Base-by-base conservation (phyloP, 2,113 vertebrate genomes). In the Oriolus oriolus region DNA sequence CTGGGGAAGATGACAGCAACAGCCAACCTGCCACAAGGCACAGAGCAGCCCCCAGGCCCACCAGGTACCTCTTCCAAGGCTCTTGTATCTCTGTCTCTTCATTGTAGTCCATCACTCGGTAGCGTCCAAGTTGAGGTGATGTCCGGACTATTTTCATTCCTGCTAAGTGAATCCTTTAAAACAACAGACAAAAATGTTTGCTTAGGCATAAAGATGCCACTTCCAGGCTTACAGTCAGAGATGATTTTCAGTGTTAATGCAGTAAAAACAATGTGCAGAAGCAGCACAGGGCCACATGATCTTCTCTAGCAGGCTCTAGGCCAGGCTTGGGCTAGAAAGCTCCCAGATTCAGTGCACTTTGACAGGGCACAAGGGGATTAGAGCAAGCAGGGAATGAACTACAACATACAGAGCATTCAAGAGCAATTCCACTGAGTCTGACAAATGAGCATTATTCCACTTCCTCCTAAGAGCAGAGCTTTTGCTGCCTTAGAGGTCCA, bases 81-180 rank as follows among this genome's bases (percentile, higher is more conserved):
- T 96, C 90, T 7, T 71, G 76, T 13, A 22, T 66, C 35, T 95
- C 87, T 30, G 13, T n/a, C 61, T 88, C 68, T 31, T 93, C 52
- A 3, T 3, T 84, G 45, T 95, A 96, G 26, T 93, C 76, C 86
- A 97, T 96, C 90, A 95, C 96, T 92, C 92, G 97, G 90, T 98
- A 98, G 79, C 90, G 97, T 26, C 98, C 98, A 11, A 98, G 71
- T 9, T 71, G 63, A 31, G 95, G 45, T 6, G 97, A 68, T 6
- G 96, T 95, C 75, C 90, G 93, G 21, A 95, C 64, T 78, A 97
- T 97, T 81, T 96, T 98, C 97, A 98, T 94, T 78, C 97, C 97
- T 42, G 97, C 95, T 53, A 98, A 94, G 9, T 33, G 84, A 77
- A 98, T 96, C 93, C 98, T 98, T 89, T 61, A 84, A 94, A 93